Percentiles rank a stretch among this genome's conserved stretches.
Evolutionary conservation across 2,888 invertebrate genomes (phyloP).

Genomic region (Prosapia bicincta): DNA sequence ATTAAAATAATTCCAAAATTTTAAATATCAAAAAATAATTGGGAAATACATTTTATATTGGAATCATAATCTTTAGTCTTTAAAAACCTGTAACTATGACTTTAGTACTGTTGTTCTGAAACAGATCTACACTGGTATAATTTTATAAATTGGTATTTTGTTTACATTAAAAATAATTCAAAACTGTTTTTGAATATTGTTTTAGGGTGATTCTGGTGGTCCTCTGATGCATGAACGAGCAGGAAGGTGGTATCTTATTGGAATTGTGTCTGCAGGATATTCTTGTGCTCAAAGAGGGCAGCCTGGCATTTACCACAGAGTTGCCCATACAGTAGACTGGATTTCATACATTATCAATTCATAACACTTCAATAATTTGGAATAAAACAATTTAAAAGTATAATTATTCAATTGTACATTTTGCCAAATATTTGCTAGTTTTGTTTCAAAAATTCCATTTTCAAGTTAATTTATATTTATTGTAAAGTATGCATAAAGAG

Average conservation of each 20-base stretch:
- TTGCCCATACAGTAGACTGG: slow-evolving; percentile 93
- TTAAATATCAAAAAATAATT: no score
- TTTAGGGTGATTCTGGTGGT: slow-evolving; percentile 81
- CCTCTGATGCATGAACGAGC: slow-evolving; percentile 85
- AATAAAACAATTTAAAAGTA: not conserved
- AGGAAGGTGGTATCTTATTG: slow-evolving; percentile 86
- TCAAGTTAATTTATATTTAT: no score
- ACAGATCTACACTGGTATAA: no score
- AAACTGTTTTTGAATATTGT: no score
- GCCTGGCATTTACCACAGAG: slow-evolving; percentile 91
- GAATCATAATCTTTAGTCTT: no score
- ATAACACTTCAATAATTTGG: slow-evolving; percentile 7
- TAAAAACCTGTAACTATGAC: no score
- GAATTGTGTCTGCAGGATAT: slow-evolving; percentile 90
- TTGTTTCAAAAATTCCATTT: no score
- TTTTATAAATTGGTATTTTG: not conserved
- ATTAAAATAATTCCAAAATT: no score
- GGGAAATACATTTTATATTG: no score
- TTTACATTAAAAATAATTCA: not conserved
- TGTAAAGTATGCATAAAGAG: no score
- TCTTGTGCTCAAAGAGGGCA: slow-evolving; percentile 91
- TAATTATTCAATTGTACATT: not conserved
- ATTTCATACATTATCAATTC: slow-evolving; percentile 63
- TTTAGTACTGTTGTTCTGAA: no score
- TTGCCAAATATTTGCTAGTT: no score